Evolutionary conservation across 1,140 invertebrate species (phyloP).

Genomic region (Drosophila pallidifrons): DNA sequence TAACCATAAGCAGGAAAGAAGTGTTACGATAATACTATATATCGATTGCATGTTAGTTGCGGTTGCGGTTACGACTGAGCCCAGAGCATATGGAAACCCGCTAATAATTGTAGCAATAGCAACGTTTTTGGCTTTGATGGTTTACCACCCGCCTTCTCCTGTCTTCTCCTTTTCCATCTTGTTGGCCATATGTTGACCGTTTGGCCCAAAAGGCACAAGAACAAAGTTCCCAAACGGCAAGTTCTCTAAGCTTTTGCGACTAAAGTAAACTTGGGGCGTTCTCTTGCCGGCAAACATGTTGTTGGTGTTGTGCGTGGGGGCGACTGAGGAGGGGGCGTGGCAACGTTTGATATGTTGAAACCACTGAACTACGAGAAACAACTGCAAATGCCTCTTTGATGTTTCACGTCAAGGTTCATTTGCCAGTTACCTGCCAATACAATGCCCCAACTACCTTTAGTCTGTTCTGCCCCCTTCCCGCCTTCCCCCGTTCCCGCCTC

Average conservation of each 20-base stretch:
- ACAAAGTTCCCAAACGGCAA: not conserved
- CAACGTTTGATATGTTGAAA: constrained; percentile 31
- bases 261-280: not conserved
- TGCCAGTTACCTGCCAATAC: constrained; percentile 32
- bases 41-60: not conserved
- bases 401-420: constrained; percentile 39
- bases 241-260: constrained; percentile 1
- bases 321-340: constrained; percentile 9
- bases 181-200: constrained; percentile 16
- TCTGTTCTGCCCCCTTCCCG: too few species aligned
- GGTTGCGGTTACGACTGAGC: not conserved
- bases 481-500: not conserved
- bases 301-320: too few species aligned
- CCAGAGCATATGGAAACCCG: constrained; percentile 10
- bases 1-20: not conserved
- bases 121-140: constrained; percentile 7
- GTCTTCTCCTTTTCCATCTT: not conserved
- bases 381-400: constrained; percentile 40
- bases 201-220: not conserved
- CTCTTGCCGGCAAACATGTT: not conserved
- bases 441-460: not conserved
- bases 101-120: constrained; percentile 4
- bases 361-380: constrained; percentile 3
- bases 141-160: constrained; percentile 3
- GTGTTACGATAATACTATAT: not conserved